Evolutionary conservation across 2,888 invertebrate species (phyloP).

Genomic region (Drosophila mettleri): DNA sequence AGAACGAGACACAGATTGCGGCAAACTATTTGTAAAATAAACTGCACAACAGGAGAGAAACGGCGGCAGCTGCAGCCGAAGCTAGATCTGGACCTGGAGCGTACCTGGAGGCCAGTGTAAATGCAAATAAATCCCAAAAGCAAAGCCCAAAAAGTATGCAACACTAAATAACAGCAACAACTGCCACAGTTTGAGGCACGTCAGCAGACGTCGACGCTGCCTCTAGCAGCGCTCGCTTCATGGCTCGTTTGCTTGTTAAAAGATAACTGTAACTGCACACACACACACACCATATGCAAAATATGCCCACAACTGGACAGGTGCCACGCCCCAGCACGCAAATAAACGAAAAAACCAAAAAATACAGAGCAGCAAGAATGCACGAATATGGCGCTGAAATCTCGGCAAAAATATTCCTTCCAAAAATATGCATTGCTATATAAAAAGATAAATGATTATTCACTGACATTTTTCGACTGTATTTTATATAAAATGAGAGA

Average conservation of each 20-base stretch:
- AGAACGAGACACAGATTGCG: conserved; percentile 70
- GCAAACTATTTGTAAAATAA: conserved; percentile 74
- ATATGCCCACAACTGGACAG: conserved; percentile 59
- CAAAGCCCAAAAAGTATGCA: conserved; percentile 61
- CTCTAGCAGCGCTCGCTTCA: conserved; percentile 47
- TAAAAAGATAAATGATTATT: conserved; percentile 17
- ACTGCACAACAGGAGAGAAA: conserved; percentile 36
- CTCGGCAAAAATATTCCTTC: conserved; percentile 14
- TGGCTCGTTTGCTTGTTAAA: conserved; percentile 69
- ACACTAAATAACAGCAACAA: conserved; percentile 63
- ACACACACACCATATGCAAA: conserved; percentile 50
- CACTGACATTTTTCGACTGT: conserved; percentile 18
- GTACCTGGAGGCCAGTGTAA: conserved; percentile 45
- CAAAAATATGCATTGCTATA: conserved; percentile 14
- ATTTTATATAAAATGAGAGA: conserved; percentile 5
- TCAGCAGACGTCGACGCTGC: conserved; percentile 44
- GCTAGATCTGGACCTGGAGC: neutral
- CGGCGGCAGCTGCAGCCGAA: conserved; percentile 15
- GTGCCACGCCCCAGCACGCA: conserved; percentile 8
- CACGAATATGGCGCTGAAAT: conserved; percentile 25
- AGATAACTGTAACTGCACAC: conserved; percentile 57
- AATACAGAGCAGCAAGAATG: neutral
- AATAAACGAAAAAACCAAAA: conserved; percentile 13
- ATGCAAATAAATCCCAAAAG: conserved; percentile 77
- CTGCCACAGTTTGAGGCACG: conserved; percentile 53